Percentiles rank a stretch among this genome's conserved stretches.
Conservation (phyloP, 1,140 invertebrate species). For the Chrysomallon squamiferum region DNA sequence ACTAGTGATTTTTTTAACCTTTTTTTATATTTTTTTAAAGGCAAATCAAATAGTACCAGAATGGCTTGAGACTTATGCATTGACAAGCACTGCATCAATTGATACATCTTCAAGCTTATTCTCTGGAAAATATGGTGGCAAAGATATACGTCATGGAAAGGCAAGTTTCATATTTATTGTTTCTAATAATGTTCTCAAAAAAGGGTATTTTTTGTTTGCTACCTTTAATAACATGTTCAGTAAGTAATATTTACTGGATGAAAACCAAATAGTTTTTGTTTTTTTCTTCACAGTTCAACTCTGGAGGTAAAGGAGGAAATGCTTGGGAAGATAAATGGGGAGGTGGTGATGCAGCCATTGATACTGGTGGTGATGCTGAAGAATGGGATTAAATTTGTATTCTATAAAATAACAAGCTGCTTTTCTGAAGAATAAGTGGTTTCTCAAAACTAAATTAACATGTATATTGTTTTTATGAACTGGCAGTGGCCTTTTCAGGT, state of each 20-base stretch:
- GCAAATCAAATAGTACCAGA: slow-evolving; percentile 64
- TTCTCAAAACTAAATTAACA: too few species aligned
- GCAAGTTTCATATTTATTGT: slow-evolving; percentile 29
- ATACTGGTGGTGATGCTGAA: slow-evolving; percentile 41
- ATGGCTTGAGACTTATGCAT: slow-evolving; percentile 55
- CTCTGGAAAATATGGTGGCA: slow-evolving; percentile 51
- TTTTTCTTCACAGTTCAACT: slow-evolving; percentile 35
- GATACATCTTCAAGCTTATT: slow-evolving; percentile 22
- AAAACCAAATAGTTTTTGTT: too few species aligned
- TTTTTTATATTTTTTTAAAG: slow-evolving; percentile 23
- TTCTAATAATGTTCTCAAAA: too few species aligned
- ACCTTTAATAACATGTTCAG: too few species aligned
- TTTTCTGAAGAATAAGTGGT: too few species aligned
- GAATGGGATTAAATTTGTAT: slow-evolving; percentile 45
- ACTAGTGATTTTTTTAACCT: too few species aligned
- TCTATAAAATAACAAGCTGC: too few species aligned
- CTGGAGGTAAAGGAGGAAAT: slow-evolving; percentile 25
- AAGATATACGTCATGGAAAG: slow-evolving; percentile 52
- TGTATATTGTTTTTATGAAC: too few species aligned
- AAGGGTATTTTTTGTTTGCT: too few species aligned
- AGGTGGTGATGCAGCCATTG: slow-evolving; percentile 21
- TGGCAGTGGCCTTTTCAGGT: neutral
- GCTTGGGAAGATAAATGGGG: slow-evolving; percentile 13
- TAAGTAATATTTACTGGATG: too few species aligned
- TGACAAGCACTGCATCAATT: slow-evolving; percentile 33